Conservation (phyloP, 1,140 invertebrate species). For the Leptestheria dahalacensis region DNA sequence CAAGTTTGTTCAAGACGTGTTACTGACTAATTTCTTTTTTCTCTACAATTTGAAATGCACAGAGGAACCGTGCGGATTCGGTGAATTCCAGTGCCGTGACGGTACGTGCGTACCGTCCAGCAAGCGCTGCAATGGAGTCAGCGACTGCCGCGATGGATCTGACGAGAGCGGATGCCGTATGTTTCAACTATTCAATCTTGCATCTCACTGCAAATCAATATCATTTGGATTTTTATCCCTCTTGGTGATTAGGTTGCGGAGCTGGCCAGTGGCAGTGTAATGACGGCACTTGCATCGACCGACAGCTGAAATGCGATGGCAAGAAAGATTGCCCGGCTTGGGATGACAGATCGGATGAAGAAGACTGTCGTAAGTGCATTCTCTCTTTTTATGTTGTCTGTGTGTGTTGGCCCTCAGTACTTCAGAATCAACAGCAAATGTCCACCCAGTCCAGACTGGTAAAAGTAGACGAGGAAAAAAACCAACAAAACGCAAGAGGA, state of each 20-base stretch:
- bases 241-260: slow-evolving; percentile 8
- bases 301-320: slow-evolving; percentile 25
- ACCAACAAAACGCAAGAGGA: no score
- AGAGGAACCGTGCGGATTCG: slow-evolving; percentile 21
- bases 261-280: slow-evolving; percentile 23
- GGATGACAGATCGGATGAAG: slow-evolving; percentile 27
- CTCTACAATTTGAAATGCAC: background rate
- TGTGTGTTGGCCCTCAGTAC: no score
- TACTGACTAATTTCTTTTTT: background rate
- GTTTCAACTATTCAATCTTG: background rate
- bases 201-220: background rate
- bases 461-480: no score
- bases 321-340: slow-evolving; percentile 24
- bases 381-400: no score
- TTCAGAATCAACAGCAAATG: no score
- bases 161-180: slow-evolving; percentile 41
- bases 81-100: slow-evolving; percentile 36
- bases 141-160: slow-evolving; percentile 52
- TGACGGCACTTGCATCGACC: slow-evolving; percentile 25
- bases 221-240: background rate
- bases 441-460: no score
- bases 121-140: slow-evolving; percentile 46
- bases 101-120: slow-evolving; percentile 37
- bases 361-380: slow-evolving; percentile 27
- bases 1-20: no score